Evolutionary conservation across 2,888 invertebrate genomes (phyloP).

Genomic region (Drosophila prostipennis): DNA sequence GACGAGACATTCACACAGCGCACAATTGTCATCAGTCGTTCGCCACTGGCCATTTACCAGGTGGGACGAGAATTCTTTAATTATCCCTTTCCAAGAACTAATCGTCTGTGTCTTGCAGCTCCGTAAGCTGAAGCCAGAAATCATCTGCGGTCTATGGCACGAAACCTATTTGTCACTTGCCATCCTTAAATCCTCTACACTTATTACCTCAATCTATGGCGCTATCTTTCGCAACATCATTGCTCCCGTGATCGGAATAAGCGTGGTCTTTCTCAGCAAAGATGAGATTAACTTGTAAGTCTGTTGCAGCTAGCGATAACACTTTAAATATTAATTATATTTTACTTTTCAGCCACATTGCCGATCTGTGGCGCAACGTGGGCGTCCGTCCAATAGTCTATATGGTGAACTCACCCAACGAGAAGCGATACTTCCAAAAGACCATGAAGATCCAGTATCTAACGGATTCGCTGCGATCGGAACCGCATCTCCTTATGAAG

Average conservation of each 20-base stretch:
- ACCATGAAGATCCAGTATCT: slow-evolving; percentile 84
- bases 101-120: slow-evolving; percentile 61
- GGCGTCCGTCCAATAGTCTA: slow-evolving; percentile 84
- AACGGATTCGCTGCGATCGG: slow-evolving; percentile 84
- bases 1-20: slow-evolving; percentile 79
- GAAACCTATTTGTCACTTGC: slow-evolving; percentile 81
- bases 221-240: slow-evolving; percentile 84
- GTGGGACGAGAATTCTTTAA: slow-evolving; percentile 50
- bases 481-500: slow-evolving; percentile 83
- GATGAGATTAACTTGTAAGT: slow-evolving; percentile 84
- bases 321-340: neutral
- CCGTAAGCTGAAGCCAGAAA: slow-evolving; percentile 82
- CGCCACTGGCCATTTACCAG: slow-evolving; percentile 83
- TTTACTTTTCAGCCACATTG: slow-evolving; percentile 80
- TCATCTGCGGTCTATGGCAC: slow-evolving; percentile 84
- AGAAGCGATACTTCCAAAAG: slow-evolving; percentile 84
- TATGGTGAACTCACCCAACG: slow-evolving; percentile 84
- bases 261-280: slow-evolving; percentile 83
- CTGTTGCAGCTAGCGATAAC: neutral
- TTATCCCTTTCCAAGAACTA: no score
- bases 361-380: slow-evolving; percentile 84
- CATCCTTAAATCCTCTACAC: slow-evolving; percentile 82
- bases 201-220: slow-evolving; percentile 83
- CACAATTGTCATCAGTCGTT: slow-evolving; percentile 82
- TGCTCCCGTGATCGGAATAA: slow-evolving; percentile 84